A percentile compares a stretch with the other conserved stretches of the same genome.
Evolutionary conservation across 2,888 invertebrate genomes (phyloP).

Genomic region (Drosophila picticornis): DNA sequence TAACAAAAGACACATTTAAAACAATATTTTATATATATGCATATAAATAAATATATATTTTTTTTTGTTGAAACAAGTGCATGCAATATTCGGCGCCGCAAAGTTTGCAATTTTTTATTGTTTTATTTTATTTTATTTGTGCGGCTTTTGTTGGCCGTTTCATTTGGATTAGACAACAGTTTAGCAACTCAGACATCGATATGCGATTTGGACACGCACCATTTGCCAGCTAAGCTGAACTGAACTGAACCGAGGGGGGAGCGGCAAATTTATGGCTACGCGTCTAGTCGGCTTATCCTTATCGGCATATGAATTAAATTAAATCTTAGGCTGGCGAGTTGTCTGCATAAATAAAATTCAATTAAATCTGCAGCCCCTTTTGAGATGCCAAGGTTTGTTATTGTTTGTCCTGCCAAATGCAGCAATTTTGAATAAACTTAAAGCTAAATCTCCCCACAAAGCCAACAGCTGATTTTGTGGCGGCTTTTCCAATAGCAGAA

Average conservation of each 20-base stretch:
- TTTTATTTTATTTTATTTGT: conserved; percentile 47
- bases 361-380: conserved; percentile 41
- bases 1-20: too few species aligned
- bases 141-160: conserved; percentile 22
- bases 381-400: conserved; percentile 17
- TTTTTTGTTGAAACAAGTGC: not conserved
- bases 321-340: conserved; percentile 4
- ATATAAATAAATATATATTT: not conserved
- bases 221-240: conserved; percentile 52
- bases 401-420: conserved; percentile 26
- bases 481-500: conserved; percentile 59
- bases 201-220: conserved; percentile 72
- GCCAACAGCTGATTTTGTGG: conserved; percentile 61
- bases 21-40: not conserved
- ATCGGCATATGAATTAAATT: conserved; percentile 34
- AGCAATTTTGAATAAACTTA: conserved; percentile 16
- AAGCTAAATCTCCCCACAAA: conserved; percentile 13
- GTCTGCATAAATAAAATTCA: conserved; percentile 47
- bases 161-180: conserved; percentile 50
- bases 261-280: conserved; percentile 31
- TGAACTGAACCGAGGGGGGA: not conserved
- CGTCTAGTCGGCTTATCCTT: conserved; percentile 8
- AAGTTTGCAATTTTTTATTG: not conserved
- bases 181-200: conserved; percentile 36
- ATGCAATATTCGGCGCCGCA: not conserved